These are phyloP conservation scores for Auanema sp. DNA, from an alignment of 2,888 invertebrate genomes.

Conservation along the genomic window DNA sequence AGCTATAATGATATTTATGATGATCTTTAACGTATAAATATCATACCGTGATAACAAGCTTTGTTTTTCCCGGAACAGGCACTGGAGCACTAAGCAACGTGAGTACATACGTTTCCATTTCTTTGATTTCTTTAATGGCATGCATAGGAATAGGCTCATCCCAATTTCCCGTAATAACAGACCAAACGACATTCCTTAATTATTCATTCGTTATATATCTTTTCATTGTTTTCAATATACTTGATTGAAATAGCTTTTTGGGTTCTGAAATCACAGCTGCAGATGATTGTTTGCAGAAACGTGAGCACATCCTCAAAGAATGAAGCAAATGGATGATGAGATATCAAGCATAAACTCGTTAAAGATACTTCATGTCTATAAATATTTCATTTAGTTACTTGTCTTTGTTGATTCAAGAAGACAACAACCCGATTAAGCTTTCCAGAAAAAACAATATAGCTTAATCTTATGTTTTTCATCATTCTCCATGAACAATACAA, in stretches of 20 bases:
- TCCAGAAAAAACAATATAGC: no score
- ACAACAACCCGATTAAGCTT: no score
- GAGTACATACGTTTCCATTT: slow-evolving; percentile 98
- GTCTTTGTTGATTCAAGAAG: no score
- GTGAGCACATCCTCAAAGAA: slow-evolving; percentile 96
- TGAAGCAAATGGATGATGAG: slow-evolving; percentile 98
- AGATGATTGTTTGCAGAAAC: slow-evolving; percentile 90
- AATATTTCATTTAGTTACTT: no score
- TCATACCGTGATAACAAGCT: slow-evolving; percentile 70
- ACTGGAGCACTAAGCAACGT: slow-evolving; percentile 93
- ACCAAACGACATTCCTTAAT: slow-evolving; percentile 91
- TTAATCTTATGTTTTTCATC: no score
- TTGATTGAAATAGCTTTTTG: slow-evolving; percentile 32
- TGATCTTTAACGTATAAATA: neutral
- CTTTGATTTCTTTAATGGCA: slow-evolving; percentile 90
- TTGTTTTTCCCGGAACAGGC: slow-evolving; percentile 93
- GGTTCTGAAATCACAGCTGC: slow-evolving; percentile 87
- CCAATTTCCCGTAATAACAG: slow-evolving; percentile 76
- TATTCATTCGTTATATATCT: slow-evolving; percentile 4
- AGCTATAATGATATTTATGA: slow-evolving; percentile 72
- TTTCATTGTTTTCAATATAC: slow-evolving; percentile 17
- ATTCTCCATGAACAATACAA: no score
- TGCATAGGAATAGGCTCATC: slow-evolving; percentile 73
- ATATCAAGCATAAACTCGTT: slow-evolving; percentile 93
- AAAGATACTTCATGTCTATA: slow-evolving; percentile 71